These are phyloP conservation scores for Clarias magur DNA, from an alignment of 2,113 vertebrate genomes.

Conservation along the genomic window DNA sequence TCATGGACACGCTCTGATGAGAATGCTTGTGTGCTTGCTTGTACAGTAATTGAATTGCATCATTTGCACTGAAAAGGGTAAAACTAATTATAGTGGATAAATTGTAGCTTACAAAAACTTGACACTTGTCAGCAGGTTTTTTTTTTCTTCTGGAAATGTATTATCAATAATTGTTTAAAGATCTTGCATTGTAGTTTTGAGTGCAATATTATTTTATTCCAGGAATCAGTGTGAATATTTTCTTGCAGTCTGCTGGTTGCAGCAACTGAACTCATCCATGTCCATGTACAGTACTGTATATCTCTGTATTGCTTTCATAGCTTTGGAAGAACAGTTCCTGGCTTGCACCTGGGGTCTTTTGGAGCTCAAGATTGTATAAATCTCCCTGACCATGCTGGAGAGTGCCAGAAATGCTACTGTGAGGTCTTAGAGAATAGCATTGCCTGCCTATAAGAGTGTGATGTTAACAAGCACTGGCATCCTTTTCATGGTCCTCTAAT, in stretches of 20 bases:
- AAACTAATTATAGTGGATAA: neutral
- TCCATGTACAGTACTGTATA: neutral
- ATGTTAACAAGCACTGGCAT: constrained; percentile 2
- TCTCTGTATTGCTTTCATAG: neutral
- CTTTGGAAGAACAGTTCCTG: constrained; percentile 11
- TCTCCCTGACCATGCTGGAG: constrained; percentile 35
- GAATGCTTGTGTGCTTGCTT: neutral
- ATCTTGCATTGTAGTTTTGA: neutral
- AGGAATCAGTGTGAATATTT: neutral
- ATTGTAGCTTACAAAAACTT: neutral
- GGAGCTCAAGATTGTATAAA: constrained; percentile 29
- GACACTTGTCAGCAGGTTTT: too few species aligned
- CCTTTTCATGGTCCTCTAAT: neutral
- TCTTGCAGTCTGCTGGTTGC: neutral
- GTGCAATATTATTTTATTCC: neutral
- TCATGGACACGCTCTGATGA: neutral
- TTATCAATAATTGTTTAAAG: neutral
- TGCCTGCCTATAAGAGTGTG: neutral
- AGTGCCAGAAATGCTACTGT: neutral
- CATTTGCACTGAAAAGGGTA: neutral
- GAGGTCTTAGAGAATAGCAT: neutral
- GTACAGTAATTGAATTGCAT: neutral
- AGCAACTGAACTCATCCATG: neutral
- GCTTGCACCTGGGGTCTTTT: constrained; percentile 22
- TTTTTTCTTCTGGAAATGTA: neutral